Evolutionary conservation across 2,888 invertebrate genomes (phyloP).

Genomic region (Melanotus villosus): DNA sequence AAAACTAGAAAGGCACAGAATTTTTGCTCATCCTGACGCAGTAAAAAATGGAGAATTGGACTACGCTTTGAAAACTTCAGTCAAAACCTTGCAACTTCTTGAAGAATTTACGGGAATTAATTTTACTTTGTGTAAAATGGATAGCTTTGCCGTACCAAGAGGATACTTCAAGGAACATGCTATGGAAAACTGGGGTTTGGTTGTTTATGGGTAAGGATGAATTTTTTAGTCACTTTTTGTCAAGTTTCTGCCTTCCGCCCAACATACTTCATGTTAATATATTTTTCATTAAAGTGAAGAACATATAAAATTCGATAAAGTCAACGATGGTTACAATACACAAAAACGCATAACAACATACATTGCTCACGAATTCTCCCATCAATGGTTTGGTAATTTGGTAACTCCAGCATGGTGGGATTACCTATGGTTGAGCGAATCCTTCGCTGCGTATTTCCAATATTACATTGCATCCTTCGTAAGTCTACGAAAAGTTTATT

Average conservation of each 20-base stretch:
- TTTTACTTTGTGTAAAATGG: slow-evolving; percentile 76
- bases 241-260: no score
- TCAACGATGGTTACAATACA: background rate
- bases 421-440: slow-evolving; percentile 68
- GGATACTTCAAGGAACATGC: slow-evolving; percentile 81
- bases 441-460: slow-evolving; percentile 72
- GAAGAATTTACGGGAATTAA: slow-evolving; percentile 72
- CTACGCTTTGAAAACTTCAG: slow-evolving; percentile 67
- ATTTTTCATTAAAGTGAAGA: slow-evolving; percentile 14
- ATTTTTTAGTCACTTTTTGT: no score
- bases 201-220: slow-evolving; percentile 78
- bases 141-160: slow-evolving; percentile 80
- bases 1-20: slow-evolving; percentile 1
- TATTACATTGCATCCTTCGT: slow-evolving; percentile 62
- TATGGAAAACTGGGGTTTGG: slow-evolving; percentile 91
- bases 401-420: slow-evolving; percentile 66
- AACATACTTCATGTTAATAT: no score
- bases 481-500: no score
- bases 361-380: slow-evolving; percentile 72
- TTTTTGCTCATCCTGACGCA: slow-evolving; percentile 66
- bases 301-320: background rate
- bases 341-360: slow-evolving; percentile 49
- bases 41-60: slow-evolving; percentile 62
- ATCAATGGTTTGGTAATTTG: slow-evolving; percentile 71
- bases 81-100: slow-evolving; percentile 68